These are phyloP conservation scores for Platyrinchus mystaceus DNA, from an alignment of 2,797 vertebrate genomes.

Conservation along the genomic window DNA sequence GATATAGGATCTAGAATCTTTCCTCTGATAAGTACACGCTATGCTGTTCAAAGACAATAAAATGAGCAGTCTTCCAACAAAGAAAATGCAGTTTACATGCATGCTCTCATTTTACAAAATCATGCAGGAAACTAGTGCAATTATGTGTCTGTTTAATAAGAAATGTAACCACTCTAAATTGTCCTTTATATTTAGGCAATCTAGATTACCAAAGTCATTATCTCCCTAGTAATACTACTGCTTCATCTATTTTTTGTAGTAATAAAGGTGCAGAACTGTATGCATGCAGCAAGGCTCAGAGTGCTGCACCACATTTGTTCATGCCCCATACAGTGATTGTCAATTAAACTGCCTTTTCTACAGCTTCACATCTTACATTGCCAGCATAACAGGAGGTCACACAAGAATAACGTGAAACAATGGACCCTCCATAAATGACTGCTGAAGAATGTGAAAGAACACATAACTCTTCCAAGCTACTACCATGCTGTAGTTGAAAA, in stretches of 20 bases:
- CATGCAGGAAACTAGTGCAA: rapidly evolving
- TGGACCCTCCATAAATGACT: neutral
- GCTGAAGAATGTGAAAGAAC: neutral
- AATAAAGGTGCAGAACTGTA: neutral
- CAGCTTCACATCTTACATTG: neutral
- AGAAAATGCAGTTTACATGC: neutral
- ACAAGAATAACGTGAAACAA: neutral
- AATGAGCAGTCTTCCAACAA: neutral
- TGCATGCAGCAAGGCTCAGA: neutral
- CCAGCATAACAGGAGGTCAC: neutral
- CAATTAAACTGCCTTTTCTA: neutral
- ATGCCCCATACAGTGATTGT: neutral
- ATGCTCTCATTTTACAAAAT: neutral
- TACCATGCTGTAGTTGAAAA: neutral
- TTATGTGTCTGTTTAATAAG: neutral
- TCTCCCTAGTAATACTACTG: neutral
- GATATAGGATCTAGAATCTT: neutral
- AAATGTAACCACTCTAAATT: neutral
- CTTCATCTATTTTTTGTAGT: neutral
- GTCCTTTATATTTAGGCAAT: neutral
- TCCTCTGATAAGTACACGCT: neutral
- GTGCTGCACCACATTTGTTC: neutral
- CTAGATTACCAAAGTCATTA: neutral
- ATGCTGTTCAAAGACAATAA: neutral
- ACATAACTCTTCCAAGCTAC: neutral